A percentile compares a stretch with the other conserved stretches of the same genome.
Conservation (phyloP, 2,113 vertebrate genomes). For the Emydura subglobosa region DNA sequence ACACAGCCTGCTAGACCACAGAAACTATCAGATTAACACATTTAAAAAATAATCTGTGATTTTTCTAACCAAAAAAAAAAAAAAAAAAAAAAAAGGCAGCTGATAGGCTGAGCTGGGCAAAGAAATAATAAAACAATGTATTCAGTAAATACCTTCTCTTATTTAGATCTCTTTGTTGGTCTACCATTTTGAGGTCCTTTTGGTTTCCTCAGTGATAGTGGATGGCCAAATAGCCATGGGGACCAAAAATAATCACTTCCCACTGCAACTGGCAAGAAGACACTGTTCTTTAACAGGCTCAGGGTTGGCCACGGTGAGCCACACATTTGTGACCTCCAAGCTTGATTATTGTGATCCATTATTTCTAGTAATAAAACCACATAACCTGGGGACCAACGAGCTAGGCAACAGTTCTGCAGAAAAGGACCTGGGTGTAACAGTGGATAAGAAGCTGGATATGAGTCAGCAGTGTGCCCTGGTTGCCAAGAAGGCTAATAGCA, state of each 20-base stretch:
- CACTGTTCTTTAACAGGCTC: neutral
- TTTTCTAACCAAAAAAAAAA: neutral
- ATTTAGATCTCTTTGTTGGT: neutral
- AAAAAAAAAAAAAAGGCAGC: neutral
- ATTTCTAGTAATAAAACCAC: conserved; percentile 1
- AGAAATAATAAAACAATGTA: neutral
- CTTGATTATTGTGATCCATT: neutral
- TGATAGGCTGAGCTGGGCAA: neutral
- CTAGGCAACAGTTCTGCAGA: too few species aligned
- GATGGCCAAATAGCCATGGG: neutral
- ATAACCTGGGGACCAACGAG: neutral
- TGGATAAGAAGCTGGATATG: too few species aligned
- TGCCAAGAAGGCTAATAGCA: too few species aligned
- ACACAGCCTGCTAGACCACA: neutral
- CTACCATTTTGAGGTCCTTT: neutral
- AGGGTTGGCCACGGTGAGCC: neutral
- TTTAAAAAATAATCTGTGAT: neutral
- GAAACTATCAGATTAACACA: neutral
- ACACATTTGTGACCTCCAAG: neutral
- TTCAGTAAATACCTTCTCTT: neutral
- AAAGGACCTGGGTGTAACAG: too few species aligned
- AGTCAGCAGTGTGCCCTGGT: too few species aligned
- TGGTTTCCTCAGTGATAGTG: neutral
- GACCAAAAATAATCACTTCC: conserved; percentile 14
- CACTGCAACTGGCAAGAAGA: neutral